A percentile compares a stretch with the other conserved stretches of the same genome.
phyloP scores from a whole-genome alignment of 2,113 vertebrate genomes.

The Silurus asotus region DNA sequence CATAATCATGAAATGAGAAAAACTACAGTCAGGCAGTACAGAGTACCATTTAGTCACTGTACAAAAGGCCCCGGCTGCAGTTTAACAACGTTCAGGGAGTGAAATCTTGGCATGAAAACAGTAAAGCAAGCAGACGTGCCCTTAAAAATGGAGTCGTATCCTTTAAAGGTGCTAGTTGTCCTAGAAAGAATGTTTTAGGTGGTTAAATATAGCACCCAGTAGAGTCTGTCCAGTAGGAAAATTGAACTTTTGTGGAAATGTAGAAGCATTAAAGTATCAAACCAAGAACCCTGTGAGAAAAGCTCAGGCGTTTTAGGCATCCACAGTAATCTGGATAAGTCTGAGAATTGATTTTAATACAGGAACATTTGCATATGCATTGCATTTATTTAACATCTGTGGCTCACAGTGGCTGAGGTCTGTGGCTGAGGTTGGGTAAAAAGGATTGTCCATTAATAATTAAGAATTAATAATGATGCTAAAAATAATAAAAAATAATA shows the following conservation, averaged over 20 bases:
- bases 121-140: not conserved
- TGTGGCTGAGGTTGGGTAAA: too few relatives aligned
- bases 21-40: not conserved
- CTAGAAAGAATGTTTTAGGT: not conserved
- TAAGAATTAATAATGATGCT: too few relatives aligned
- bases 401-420: too few relatives aligned
- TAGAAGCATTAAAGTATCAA: too few relatives aligned
- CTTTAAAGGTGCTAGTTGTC: not conserved
- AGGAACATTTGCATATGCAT: too few relatives aligned
- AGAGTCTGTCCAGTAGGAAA: not conserved
- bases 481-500: too few relatives aligned
- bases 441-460: too few relatives aligned
- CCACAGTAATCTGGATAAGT: too few relatives aligned
- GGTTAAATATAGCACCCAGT: not conserved
- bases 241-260: not conserved
- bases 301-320: too few relatives aligned
- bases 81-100: not conserved
- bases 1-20: not conserved
- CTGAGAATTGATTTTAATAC: too few relatives aligned
- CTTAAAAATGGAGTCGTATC: not conserved
- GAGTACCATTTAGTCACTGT: not conserved
- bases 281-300: too few relatives aligned
- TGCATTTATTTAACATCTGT: too few relatives aligned
- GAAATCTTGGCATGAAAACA: not conserved
- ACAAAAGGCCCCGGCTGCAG: not conserved